Percentiles rank a stretch among this genome's conserved stretches.
Conservation (phyloP, 92 coral and sea anemone species). For the Actinostola sp. region DNA sequence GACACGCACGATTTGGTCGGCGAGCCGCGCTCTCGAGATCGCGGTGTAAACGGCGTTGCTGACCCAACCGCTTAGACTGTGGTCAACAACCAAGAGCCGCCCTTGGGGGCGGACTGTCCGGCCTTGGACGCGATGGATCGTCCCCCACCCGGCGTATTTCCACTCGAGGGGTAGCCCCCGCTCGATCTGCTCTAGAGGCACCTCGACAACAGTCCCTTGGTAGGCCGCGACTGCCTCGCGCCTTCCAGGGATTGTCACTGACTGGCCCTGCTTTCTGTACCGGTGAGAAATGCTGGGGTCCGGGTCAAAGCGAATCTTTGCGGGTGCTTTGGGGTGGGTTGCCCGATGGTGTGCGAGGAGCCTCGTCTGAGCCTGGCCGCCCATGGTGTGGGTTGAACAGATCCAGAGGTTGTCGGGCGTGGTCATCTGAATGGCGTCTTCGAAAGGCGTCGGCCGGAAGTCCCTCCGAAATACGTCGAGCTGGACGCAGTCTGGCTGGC, state of each 20-base stretch:
- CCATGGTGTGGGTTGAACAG: conserved; percentile 33
- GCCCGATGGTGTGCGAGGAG: conserved; percentile 29
- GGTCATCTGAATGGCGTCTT: conserved; percentile 10
- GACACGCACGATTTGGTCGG: conserved; percentile 34
- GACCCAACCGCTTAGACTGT: conserved; percentile 42
- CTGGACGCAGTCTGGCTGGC: conserved; percentile 19
- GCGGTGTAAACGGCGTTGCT: conserved; percentile 47
- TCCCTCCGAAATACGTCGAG: conserved; percentile 25
- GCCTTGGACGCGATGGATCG: conserved; percentile 24
- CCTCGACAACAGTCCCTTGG: conserved; percentile 22
- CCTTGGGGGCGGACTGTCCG: conserved; percentile 13
- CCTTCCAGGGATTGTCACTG: conserved; percentile 7
- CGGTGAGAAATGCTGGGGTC: conserved; percentile 32
- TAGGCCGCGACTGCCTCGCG: background rate
- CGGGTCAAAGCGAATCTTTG: conserved; percentile 35
- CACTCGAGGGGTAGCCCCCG: conserved; percentile 34
- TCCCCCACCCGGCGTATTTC: conserved; percentile 45
- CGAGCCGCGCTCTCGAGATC: conserved; percentile 15
- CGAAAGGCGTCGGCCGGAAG: conserved; percentile 19
- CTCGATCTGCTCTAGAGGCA: conserved; percentile 12
- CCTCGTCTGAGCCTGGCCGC: conserved; percentile 18
- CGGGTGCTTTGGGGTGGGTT: conserved; percentile 2
- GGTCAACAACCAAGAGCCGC: conserved; percentile 39
- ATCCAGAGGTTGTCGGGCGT: conserved; percentile 34
- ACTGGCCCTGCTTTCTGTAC: conserved; percentile 30